Evolutionary conservation across 2,113 vertebrate species (phyloP).

Genomic region (Charina bottae): DNA sequence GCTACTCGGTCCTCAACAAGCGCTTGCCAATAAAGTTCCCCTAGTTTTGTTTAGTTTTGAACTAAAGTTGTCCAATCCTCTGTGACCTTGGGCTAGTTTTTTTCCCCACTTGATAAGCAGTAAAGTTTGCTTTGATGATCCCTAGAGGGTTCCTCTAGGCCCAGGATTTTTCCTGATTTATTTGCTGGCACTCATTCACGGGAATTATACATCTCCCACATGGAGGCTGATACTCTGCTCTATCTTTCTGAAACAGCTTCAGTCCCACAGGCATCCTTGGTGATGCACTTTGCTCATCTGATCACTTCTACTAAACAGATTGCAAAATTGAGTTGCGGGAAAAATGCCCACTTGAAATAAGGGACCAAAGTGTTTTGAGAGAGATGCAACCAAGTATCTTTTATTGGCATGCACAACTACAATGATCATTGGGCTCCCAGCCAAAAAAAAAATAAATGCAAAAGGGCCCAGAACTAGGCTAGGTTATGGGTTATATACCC

Average conservation of each 20-base stretch:
- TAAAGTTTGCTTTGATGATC: constrained; percentile 23
- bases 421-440: background rate
- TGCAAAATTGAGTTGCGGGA: constrained; percentile 6
- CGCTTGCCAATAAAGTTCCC: background rate
- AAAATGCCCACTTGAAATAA: background rate
- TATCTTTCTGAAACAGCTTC: constrained; percentile 53
- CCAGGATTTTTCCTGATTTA: constrained; percentile 22
- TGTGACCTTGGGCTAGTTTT: constrained; percentile 33
- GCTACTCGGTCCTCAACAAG: background rate
- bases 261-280: constrained; percentile 35
- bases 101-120: constrained; percentile 29
- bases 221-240: constrained; percentile 22
- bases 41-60: background rate
- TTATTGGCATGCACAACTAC: background rate
- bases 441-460: background rate
- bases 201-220: constrained; percentile 17
- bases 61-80: constrained; percentile 5
- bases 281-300: constrained; percentile 26
- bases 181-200: constrained; percentile 32
- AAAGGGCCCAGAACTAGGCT: background rate
- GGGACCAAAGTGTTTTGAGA: background rate
- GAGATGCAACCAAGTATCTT: background rate
- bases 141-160: constrained; percentile 38
- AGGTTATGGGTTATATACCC: background rate
- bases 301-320: background rate